Percentiles rank a stretch among this genome's conserved stretches.
phyloP scores from a whole-genome alignment of 23 tunicate species.

The Halocynthia aurantium region DNA sequence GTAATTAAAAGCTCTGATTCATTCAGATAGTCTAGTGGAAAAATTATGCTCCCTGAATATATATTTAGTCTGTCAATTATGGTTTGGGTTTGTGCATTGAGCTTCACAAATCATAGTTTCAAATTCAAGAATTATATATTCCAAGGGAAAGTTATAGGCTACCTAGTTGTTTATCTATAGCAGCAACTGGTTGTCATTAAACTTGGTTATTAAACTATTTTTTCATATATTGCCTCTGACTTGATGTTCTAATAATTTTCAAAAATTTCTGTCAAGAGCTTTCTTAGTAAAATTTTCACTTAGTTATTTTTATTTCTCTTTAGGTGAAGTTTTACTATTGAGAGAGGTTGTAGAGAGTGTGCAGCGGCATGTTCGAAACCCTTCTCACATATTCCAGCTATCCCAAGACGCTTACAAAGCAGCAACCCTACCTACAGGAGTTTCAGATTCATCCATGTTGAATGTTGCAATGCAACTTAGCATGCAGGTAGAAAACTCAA shows the following conservation, averaged over 20 bases:
- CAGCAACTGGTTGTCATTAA: no score
- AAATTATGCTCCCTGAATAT: neutral
- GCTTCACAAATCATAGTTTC: neutral
- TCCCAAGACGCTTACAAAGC: constrained; percentile 65
- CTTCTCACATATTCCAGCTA: constrained; percentile 53
- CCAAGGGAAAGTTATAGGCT: neutral
- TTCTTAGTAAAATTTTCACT: no score
- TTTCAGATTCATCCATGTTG: constrained; percentile 49
- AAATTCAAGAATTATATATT: neutral
- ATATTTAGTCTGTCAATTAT: neutral
- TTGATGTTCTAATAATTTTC: no score
- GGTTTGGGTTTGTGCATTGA: neutral
- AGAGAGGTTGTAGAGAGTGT: constrained; percentile 57
- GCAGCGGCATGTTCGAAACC: constrained; percentile 45
- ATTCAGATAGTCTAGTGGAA: neutral
- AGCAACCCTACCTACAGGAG: constrained; percentile 36
- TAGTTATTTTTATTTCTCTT: neutral
- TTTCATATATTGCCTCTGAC: no score
- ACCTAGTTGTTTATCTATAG: no score
- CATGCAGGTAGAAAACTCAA: constrained; percentile 44
- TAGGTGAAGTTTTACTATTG: constrained; percentile 68
- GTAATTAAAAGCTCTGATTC: neutral
- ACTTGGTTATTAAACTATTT: no score
- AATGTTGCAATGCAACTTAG: constrained; percentile 68
- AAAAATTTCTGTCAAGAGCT: no score